Percentiles rank a stretch among this genome's conserved stretches.
Evolutionary conservation across 1,140 invertebrate genomes (phyloP).

Genomic region (Aphis gossypii): DNA sequence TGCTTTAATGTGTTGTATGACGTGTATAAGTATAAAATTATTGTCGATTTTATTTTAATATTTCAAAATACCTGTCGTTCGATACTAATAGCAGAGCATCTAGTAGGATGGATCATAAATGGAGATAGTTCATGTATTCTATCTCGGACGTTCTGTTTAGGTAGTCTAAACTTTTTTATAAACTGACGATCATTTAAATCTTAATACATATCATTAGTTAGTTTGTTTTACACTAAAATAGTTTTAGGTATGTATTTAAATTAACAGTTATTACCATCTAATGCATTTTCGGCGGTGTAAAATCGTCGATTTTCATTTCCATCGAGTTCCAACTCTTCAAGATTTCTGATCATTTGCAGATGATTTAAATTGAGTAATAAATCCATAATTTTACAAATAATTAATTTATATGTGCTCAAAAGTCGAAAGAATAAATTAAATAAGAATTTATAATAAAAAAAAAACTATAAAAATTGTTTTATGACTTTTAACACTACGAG

Average conservation of each 20-base stretch:
- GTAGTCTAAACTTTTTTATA: neutral
- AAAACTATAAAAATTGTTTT: neutral
- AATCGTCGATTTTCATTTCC: neutral
- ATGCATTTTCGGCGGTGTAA: neutral
- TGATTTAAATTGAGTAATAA: too few relatives aligned
- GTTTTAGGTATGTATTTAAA: neutral
- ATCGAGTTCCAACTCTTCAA: neutral
- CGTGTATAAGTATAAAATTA: too few relatives aligned
- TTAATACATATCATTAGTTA: neutral
- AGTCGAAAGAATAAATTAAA: neutral
- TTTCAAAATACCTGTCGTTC: neutral
- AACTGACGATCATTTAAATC: constrained; percentile 17
- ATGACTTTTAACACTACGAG: neutral
- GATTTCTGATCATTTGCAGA: too few relatives aligned
- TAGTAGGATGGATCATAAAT: neutral
- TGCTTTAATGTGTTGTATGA: too few relatives aligned
- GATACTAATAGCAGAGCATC: neutral
- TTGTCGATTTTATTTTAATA: too few relatives aligned
- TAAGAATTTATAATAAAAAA: neutral
- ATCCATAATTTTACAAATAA: too few relatives aligned
- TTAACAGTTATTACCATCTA: neutral
- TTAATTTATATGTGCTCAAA: neutral
- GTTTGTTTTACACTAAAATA: neutral
- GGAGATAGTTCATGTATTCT: neutral
- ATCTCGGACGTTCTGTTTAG: neutral